phyloP scores from a whole-genome alignment of 2,797 vertebrate genomes.

The Chrosomus eos region DNA sequence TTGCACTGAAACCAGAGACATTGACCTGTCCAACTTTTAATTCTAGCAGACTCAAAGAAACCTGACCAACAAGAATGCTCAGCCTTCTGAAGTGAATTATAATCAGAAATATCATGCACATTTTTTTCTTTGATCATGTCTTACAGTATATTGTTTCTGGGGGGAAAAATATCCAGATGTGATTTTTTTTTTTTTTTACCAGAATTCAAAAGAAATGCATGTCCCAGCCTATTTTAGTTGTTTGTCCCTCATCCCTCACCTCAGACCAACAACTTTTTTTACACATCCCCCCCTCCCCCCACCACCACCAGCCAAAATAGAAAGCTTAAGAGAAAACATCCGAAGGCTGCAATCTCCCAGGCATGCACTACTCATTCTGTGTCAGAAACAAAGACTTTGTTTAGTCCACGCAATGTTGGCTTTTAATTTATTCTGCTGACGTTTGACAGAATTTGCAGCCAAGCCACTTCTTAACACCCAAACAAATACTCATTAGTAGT shows the following conservation, averaged over 20 bases:
- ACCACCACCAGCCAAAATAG: background rate
- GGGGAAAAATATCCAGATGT: background rate
- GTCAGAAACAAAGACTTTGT: conserved; percentile 38
- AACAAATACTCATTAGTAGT: conserved; percentile 43
- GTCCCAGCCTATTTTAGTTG: background rate
- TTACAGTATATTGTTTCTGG: background rate
- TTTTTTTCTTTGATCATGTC: background rate
- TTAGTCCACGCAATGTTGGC: background rate
- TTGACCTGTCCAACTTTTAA: conserved; percentile 10
- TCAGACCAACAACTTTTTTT: conserved; percentile 1
- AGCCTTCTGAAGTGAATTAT: background rate
- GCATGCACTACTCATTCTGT: conserved; percentile 6
- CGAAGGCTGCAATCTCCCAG: background rate
- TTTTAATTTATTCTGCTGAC: conserved; percentile 40
- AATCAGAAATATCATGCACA: background rate
- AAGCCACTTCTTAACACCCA: conserved; percentile 32
- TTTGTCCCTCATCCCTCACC: background rate
- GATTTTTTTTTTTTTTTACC: background rate
- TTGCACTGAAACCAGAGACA: conserved; percentile 31
- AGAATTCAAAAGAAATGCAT: background rate
- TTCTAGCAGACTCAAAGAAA: conserved; percentile 13
- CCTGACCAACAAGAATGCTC: background rate
- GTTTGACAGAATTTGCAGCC: conserved; percentile 31
- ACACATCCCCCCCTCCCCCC: no score
- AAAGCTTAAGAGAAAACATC: background rate